A percentile compares a stretch with the other conserved stretches of the same genome.
These are phyloP conservation scores for Pseudotriccus pelzelni DNA, from an alignment of 2,797 vertebrate genomes.

Conservation along the genomic window DNA sequence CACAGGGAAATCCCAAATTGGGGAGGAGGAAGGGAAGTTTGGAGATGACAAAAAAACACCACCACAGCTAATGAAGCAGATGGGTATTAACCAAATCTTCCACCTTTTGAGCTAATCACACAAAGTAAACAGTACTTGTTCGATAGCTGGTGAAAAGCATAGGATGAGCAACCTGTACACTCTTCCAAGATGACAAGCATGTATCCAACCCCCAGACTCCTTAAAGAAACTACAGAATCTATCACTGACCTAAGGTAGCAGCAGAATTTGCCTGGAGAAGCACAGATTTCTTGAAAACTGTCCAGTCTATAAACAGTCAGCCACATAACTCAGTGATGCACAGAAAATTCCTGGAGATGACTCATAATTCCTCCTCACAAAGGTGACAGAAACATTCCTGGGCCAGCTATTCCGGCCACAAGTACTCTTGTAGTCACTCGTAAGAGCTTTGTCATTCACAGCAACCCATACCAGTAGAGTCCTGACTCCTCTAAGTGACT, in stretches of 20 bases:
- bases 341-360: neutral
- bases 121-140: neutral
- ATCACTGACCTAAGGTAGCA: neutral
- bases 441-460: neutral
- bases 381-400: neutral
- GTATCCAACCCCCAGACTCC: neutral
- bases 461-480: neutral
- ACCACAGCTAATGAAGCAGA: neutral
- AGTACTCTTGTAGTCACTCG: neutral
- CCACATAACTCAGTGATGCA: neutral
- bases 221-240: neutral
- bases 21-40: neutral
- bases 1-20: neutral
- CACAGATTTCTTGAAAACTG: neutral
- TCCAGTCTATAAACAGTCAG: neutral
- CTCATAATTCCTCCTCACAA: neutral
- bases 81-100: neutral
- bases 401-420: neutral
- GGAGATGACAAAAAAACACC: neutral
- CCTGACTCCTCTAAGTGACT: neutral
- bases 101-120: neutral
- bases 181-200: neutral
- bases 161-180: neutral
- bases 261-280: neutral
- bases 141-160: neutral